Conservation (phyloP, 2,888 invertebrate species). For the Pseudococcus jackbeardsleyi region DNA sequence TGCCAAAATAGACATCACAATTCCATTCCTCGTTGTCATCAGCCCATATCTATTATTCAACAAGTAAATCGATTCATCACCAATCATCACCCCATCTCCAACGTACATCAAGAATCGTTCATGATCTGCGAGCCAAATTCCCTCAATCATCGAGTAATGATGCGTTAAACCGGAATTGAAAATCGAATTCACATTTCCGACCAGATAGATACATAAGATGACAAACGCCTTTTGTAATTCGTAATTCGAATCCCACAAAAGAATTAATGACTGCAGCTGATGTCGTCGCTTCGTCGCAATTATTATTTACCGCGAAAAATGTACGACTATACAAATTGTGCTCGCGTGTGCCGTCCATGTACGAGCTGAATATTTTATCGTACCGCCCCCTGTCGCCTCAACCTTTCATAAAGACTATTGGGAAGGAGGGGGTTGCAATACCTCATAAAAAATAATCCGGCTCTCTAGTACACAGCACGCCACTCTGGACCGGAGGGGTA, state of each 20-base stretch:
- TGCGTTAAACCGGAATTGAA: not conserved
- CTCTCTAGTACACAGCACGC: not conserved
- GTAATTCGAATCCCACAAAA: not conserved
- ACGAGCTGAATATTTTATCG: not conserved
- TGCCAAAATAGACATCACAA: too few relatives aligned
- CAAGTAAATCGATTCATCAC: too few relatives aligned
- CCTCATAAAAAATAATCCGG: slow-evolving; percentile 22
- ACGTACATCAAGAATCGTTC: not conserved
- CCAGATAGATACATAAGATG: not conserved
- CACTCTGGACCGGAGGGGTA: not conserved
- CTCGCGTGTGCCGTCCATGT: not conserved
- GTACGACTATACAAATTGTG: not conserved
- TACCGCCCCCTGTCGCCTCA: too few relatives aligned
- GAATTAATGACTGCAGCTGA: not conserved
- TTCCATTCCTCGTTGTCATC: too few relatives aligned
- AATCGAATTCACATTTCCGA: not conserved
- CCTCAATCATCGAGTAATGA: not conserved
- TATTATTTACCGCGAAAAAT: not conserved
- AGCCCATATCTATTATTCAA: too few relatives aligned
- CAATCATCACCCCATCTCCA: not conserved
- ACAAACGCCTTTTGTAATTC: not conserved
- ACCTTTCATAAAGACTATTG: not conserved
- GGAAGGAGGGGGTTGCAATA: not conserved
- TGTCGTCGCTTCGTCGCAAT: not conserved
- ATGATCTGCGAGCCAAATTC: not conserved